Evolutionary conservation across 2,113 vertebrate species (phyloP).

Genomic region (Chloropsis cyanopogon): DNA sequence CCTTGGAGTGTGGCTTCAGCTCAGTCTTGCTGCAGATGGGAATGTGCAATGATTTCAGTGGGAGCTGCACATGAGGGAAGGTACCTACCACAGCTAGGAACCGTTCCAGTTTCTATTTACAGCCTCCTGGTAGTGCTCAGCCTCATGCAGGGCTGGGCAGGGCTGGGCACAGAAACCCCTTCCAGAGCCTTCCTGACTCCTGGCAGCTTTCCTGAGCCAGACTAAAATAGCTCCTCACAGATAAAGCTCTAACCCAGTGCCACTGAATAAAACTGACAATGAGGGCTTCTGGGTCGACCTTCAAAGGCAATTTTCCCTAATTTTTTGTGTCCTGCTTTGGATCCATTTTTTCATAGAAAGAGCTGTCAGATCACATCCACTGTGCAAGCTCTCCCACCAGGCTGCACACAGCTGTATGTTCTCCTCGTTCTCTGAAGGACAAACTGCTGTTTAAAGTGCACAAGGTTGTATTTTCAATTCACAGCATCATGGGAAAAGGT

Average conservation of each 20-base stretch:
- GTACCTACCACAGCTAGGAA: not conserved
- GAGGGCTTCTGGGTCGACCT: not conserved
- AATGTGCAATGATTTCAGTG: not conserved
- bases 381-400: not conserved
- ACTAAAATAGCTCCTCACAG: conserved; percentile 1
- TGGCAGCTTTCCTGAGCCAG: not conserved
- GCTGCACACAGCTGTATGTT: not conserved
- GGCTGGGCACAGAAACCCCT: not conserved
- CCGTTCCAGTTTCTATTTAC: not conserved
- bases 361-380: not conserved
- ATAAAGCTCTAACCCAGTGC: not conserved
- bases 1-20: not conserved
- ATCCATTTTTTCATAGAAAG: not conserved
- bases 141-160: not conserved
- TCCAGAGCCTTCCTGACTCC: not conserved
- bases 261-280: not conserved
- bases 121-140: not conserved
- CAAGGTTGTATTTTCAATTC: not conserved
- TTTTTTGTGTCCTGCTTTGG: not conserved
- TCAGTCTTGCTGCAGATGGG: not conserved
- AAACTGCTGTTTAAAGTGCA: not conserved
- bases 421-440: not conserved
- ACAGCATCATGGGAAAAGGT: not conserved
- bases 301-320: not conserved
- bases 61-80: not conserved